Conservation (phyloP, 2,888 invertebrate species). For the Aphrophora alni region DNA sequence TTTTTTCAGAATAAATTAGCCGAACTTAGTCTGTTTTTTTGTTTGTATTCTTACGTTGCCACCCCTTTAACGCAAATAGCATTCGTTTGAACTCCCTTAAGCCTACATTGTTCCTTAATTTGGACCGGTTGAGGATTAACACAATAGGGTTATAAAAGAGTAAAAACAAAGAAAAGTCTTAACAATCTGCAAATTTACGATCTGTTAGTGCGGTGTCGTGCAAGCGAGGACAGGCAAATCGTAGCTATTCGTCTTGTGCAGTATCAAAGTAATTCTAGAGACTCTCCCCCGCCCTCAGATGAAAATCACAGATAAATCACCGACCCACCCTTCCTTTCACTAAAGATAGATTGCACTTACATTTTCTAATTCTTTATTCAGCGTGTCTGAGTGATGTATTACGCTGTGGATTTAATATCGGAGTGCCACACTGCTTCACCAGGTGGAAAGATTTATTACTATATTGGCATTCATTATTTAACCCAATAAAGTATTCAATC, state of each 20-base stretch:
- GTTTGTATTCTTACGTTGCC: background rate
- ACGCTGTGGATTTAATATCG: constrained; percentile 34
- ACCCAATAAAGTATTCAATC: constrained; percentile 15
- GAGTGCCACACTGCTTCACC: constrained; percentile 18
- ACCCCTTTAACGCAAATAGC: background rate
- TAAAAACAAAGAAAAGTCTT: constrained; percentile 29
- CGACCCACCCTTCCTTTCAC: constrained; percentile 18
- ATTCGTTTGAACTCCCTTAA: constrained; percentile 7
- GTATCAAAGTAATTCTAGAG: constrained; percentile 29
- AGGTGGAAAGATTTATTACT: constrained; percentile 21
- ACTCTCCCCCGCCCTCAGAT: constrained; percentile 22
- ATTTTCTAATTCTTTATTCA: constrained; percentile 39
- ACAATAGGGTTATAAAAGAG: constrained; percentile 15
- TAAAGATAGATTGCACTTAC: constrained; percentile 40
- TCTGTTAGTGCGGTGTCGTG: constrained; percentile 21
- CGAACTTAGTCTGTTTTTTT: background rate
- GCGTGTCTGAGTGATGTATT: constrained; percentile 33
- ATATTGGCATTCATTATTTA: constrained; percentile 20
- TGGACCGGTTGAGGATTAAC: constrained; percentile 17
- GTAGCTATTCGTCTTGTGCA: constrained; percentile 35
- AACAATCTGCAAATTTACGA: constrained; percentile 33
- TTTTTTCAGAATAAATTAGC: background rate
- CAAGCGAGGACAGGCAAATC: constrained; percentile 38
- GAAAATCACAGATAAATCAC: constrained; percentile 39
- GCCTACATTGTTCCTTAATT: constrained; percentile 7